These are phyloP conservation scores for Tokudaia muenninki DNA, from an alignment of 2,797 vertebrate species.

Conservation along the genomic window DNA sequence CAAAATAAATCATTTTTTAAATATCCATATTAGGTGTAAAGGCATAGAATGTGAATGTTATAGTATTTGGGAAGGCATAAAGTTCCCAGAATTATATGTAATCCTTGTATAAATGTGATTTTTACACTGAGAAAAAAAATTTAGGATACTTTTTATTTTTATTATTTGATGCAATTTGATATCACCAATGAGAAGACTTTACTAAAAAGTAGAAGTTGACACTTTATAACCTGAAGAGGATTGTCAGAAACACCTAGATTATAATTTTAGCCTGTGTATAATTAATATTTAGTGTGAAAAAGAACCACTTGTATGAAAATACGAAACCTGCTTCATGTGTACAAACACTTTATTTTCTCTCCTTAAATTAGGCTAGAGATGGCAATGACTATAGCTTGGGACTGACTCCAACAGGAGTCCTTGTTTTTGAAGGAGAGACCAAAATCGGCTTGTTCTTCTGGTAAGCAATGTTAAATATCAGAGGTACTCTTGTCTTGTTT, in stretches of 20 bases:
- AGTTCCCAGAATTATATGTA: background rate
- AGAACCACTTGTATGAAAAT: constrained; percentile 29
- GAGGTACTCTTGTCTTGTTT: constrained; percentile 38
- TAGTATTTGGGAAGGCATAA: background rate
- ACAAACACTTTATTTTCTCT: constrained; percentile 73
- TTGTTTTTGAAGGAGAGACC: constrained; percentile 98
- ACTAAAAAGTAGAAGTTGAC: constrained; percentile 48
- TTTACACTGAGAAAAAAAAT: background rate
- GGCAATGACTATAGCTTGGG: constrained; percentile 99
- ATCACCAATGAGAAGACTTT: constrained; percentile 12
- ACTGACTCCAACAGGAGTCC: constrained; percentile 97
- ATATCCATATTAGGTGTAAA: background rate
- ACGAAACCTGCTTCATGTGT: constrained; percentile 56
- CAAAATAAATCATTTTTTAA: background rate
- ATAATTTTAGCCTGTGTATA: constrained; percentile 19
- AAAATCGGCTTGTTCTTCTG: constrained; percentile 99
- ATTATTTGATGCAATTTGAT: background rate
- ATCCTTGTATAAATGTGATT: constrained; percentile 29
- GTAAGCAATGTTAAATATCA: constrained; percentile 87
- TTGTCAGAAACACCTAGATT: constrained; percentile 52
- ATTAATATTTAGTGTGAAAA: constrained; percentile 55
- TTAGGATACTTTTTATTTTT: constrained; percentile 29
- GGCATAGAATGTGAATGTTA: background rate
- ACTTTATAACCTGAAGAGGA: constrained; percentile 22
- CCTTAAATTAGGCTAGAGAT: constrained; percentile 93